Percentiles rank a stretch among this genome's conserved stretches.
Conservation (phyloP, 2,113 vertebrate species). For the Gobio gobio region DNA sequence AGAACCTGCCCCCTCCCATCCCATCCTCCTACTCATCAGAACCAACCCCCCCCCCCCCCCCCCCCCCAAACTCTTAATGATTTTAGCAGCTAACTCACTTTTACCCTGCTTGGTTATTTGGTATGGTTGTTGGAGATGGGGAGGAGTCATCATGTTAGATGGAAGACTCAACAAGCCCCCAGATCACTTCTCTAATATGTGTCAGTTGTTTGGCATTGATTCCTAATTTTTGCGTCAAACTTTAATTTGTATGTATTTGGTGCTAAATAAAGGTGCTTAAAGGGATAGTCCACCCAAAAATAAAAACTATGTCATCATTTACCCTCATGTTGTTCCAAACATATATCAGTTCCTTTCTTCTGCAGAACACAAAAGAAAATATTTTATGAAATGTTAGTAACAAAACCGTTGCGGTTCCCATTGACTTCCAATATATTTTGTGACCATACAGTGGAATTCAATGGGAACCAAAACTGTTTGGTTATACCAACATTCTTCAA, state of each 20-base stretch:
- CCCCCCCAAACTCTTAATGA: slow-evolving; percentile 64
- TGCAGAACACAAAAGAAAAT: too few relatives aligned
- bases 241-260: neutral
- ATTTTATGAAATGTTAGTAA: neutral
- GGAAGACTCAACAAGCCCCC: neutral
- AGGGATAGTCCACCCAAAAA: neutral
- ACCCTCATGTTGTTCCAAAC: neutral
- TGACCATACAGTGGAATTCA: neutral
- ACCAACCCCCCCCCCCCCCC: slow-evolving; percentile 61
- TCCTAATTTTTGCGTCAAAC: neutral
- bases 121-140: slow-evolving; percentile 27
- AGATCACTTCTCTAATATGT: neutral
- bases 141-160: neutral
- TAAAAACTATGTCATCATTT: too few relatives aligned
- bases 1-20: slow-evolving; percentile 48
- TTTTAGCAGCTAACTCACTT: slow-evolving; percentile 44
- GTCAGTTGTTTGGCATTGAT: neutral
- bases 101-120: slow-evolving; percentile 43
- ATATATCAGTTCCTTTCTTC: neutral
- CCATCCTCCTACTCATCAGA: slow-evolving; percentile 71
- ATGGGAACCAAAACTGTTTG: neutral
- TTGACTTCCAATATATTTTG: neutral
- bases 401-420: too few relatives aligned
- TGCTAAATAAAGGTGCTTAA: neutral
- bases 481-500: neutral